Percentiles rank a stretch among this genome's conserved stretches.
phyloP scores from a whole-genome alignment of 1,140 invertebrate species.

The Hydropsyche tenuis region DNA sequence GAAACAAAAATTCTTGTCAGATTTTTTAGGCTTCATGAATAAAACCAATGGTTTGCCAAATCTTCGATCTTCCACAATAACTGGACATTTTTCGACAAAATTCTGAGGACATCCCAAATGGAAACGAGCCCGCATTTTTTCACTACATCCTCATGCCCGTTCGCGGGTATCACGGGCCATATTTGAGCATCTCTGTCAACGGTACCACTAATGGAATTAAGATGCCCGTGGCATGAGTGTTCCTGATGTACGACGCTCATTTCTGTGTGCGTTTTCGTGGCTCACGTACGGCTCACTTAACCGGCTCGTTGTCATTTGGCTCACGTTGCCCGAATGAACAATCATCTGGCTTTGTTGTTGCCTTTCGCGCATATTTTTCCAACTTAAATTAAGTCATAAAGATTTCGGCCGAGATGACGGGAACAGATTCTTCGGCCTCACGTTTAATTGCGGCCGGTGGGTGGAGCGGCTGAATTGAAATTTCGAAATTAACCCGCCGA shows the following conservation, averaged over 20 bases:
- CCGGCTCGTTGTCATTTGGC: slow-evolving; percentile 36
- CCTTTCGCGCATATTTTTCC: slow-evolving; percentile 32
- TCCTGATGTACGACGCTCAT: slow-evolving; percentile 38
- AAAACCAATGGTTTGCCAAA: no score
- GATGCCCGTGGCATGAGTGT: slow-evolving; percentile 40
- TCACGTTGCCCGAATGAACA: slow-evolving; percentile 37
- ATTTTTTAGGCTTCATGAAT: no score
- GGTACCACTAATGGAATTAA: slow-evolving; percentile 20
- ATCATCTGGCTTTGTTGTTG: slow-evolving; percentile 37
- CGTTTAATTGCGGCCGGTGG: slow-evolving; percentile 13
- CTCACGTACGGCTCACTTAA: slow-evolving; percentile 38
- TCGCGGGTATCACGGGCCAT: slow-evolving; percentile 3
- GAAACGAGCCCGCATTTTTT: no score
- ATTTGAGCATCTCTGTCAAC: not conserved
- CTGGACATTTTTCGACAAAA: no score
- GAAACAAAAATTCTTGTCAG: no score
- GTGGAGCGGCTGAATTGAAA: slow-evolving; percentile 6
- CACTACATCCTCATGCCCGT: no score
- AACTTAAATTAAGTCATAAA: slow-evolving; percentile 36
- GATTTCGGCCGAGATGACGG: slow-evolving; percentile 33
- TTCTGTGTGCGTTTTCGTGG: slow-evolving; percentile 11
- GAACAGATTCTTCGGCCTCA: slow-evolving; percentile 16
- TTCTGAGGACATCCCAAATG: no score
- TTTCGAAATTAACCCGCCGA: slow-evolving; percentile 13
- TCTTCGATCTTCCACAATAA: no score